Evolutionary conservation across 2,888 invertebrate species (phyloP), one percentile per base, ranked within the genome.

Genomic region (Meiosimyza platycephala): DNA sequence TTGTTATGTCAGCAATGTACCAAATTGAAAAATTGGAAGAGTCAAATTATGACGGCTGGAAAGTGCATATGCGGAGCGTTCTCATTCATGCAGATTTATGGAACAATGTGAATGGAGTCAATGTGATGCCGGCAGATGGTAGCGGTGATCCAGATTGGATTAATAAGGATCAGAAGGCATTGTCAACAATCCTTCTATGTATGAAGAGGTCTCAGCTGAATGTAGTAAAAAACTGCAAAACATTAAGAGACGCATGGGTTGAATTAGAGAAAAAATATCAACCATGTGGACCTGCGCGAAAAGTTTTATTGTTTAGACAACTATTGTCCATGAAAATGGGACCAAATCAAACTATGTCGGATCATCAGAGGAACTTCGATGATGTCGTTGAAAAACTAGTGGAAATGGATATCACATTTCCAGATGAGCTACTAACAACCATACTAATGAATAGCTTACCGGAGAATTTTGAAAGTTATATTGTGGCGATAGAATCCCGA

Each of bases 401-500:
- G 55, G 55, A 55, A 62, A 28, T 76, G 9, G 72, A 73, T 22
- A 2, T 22, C 22, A 22, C 2, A 2, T 22, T 22, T 22, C 22
- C 22, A 22, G 22, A 22, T 55, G 55, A 55, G 16, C 16, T 55
- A 2, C 16, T 55, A 55, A 6, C 55, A 6, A 48, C 72, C 18
- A 64, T 72, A 47, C 12, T 67, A 48, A 63, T 55, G 9, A 55
- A 55, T 18, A 55, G 55, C 5, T 55, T 55, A 16, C 3, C 55
- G 6, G 55, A 13, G 2, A 18, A 55, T 55, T 55, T n/a, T 18
- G 16, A 71, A 72, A 62, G 72, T 70, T 74, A 76, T 40, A 72
- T 76, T 12, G 15, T 75, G 6, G 73, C 74, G 40, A 76, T 76
- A 3, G 75, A 76, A 57, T 71, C 75, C 1, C 63, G 76, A 54